Conservation (phyloP, 92 coral and sea anemone genomes). For the Porites lobata region DNA sequence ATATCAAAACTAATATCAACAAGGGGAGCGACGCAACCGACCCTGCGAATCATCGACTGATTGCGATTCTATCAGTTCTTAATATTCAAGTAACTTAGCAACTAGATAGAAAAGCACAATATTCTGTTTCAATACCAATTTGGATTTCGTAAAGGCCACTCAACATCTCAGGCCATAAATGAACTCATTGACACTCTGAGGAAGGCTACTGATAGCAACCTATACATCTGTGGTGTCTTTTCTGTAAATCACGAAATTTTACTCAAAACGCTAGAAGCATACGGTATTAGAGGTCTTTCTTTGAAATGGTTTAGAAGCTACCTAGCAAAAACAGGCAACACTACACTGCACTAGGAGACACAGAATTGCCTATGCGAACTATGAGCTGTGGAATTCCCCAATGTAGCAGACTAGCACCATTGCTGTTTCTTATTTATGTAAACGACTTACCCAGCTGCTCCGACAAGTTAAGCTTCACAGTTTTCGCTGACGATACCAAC, state of each 20-base stretch:
- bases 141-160: slow-evolving; percentile 45
- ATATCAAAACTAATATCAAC: too few relatives aligned
- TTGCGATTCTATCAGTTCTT: not conserved
- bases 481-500: not conserved
- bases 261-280: not conserved
- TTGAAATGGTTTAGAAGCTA: slow-evolving; percentile 18
- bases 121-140: not conserved
- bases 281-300: not conserved
- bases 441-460: not conserved
- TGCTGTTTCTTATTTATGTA: not conserved
- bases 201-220: slow-evolving; percentile 27
- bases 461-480: not conserved
- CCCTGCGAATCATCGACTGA: not conserved
- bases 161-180: slow-evolving; percentile 19
- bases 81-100: not conserved
- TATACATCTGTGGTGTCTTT: slow-evolving; percentile 26
- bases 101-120: not conserved
- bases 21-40: not conserved
- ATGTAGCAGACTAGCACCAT: not conserved
- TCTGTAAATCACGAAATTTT: not conserved
- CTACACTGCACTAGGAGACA: not conserved
- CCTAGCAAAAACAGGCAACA: slow-evolving; percentile 7
- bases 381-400: not conserved
- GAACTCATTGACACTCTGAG: slow-evolving; percentile 4
- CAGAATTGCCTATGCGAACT: not conserved